These are phyloP conservation scores for Tetrao urogallus DNA, from an alignment of 2,113 vertebrate species.

Conservation along the genomic window DNA sequence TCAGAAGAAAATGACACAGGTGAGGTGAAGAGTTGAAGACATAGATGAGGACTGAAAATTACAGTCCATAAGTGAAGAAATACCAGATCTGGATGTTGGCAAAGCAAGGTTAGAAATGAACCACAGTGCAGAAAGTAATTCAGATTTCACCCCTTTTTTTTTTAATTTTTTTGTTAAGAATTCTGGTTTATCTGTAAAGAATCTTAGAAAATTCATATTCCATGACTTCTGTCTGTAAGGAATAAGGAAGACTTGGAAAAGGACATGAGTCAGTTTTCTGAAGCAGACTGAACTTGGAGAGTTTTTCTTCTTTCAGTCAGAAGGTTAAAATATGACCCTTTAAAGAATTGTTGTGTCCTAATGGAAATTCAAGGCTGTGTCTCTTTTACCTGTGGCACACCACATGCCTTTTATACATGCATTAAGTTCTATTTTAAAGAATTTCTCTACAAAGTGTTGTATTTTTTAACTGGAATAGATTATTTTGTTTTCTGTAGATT, in stretches of 20 bases:
- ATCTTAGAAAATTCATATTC: not conserved
- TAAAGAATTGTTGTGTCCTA: not conserved
- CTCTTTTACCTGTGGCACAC: not conserved
- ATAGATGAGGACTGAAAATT: not conserved
- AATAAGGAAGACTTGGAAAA: not conserved
- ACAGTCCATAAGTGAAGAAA: not conserved
- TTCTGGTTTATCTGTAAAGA: not conserved
- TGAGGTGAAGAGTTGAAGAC: not conserved
- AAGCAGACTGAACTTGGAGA: not conserved
- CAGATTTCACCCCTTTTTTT: not conserved
- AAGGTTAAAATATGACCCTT: not conserved
- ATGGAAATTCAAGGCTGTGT: not conserved
- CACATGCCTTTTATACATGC: not conserved
- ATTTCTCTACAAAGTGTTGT: not conserved
- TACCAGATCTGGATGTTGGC: not conserved
- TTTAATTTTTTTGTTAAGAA: no score
- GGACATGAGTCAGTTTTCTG: not conserved
- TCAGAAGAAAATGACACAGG: not conserved
- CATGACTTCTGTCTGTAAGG: rapidly evolving
- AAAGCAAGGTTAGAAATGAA: not conserved
- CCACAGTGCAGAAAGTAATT: not conserved
- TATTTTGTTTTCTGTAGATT: not conserved
- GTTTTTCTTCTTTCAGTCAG: not conserved
- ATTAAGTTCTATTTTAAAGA: not conserved
- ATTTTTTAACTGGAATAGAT: not conserved